These are phyloP conservation scores for Pediacus dermestoides DNA, from an alignment of 2,888 invertebrate species.

Conservation along the genomic window DNA sequence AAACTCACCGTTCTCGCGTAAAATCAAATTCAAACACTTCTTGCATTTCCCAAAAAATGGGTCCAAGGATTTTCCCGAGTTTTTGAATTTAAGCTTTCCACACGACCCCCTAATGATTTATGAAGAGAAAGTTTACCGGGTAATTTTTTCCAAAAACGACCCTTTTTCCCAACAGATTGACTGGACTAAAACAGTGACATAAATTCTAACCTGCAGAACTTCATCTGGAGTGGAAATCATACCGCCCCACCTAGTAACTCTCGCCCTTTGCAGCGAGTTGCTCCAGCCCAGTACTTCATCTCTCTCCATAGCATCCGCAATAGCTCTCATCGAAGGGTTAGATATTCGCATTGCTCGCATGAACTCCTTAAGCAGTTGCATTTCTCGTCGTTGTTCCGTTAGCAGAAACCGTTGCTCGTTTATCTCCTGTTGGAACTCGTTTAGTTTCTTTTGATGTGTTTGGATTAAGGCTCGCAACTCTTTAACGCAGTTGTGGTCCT, in stretches of 20 bases:
- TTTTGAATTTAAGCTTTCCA: too few relatives aligned
- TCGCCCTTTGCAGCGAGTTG: slow-evolving; percentile 72
- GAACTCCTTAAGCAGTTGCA: slow-evolving; percentile 86
- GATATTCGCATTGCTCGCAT: slow-evolving; percentile 90
- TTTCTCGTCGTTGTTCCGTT: slow-evolving; percentile 84
- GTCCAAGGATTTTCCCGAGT: too few relatives aligned
- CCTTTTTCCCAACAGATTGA: too few relatives aligned
- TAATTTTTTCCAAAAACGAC: too few relatives aligned
- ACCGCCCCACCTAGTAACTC: slow-evolving; percentile 96
- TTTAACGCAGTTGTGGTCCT: slow-evolving; percentile 90
- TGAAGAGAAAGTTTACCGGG: too few relatives aligned
- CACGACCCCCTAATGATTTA: too few relatives aligned
- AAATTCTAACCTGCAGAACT: slow-evolving; percentile 79
- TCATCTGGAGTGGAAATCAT: slow-evolving; percentile 98
- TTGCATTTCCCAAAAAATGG: too few relatives aligned
- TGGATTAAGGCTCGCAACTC: slow-evolving; percentile 81
- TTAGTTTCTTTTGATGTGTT: slow-evolving; percentile 81
- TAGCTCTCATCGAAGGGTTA: slow-evolving; percentile 87
- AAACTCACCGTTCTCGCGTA: too few relatives aligned
- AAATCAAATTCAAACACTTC: too few relatives aligned
- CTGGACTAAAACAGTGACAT: too few relatives aligned
- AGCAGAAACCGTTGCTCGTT: slow-evolving; percentile 83
- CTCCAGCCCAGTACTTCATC: slow-evolving; percentile 92
- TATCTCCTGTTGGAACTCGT: slow-evolving; percentile 81
- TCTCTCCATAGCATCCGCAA: slow-evolving; percentile 91